Base-by-base conservation (phyloP, 2,113 vertebrate genomes). In the Syngnathus typhle region DNA sequence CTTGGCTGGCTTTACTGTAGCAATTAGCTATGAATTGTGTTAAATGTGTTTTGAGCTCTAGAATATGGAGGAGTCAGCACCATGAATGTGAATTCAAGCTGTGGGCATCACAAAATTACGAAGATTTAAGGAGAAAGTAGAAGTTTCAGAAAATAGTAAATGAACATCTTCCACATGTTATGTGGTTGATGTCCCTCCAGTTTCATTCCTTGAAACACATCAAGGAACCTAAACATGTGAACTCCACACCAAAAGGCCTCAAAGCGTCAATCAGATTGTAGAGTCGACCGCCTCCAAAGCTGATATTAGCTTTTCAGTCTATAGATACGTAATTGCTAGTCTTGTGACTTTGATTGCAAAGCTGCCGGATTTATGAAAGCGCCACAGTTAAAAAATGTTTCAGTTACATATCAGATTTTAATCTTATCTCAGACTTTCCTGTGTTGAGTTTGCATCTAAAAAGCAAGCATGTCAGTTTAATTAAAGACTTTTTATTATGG, bases 311-410 rank as follows among this genome's bases (percentile, higher is more conserved):
- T 68, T 72, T 73, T 6, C 47, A 60, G 67, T 52, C 75, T 71
- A 68, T 71, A 46, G 72, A 83, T 77, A 76, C 74, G 77, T 78
- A 83, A 85, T 81, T 82, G 9, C 19, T 69, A 56, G 72, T 73
- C 72, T 52, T 44, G 51, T 56, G 43, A 54, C 64, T 87, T 84
- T 88, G 72, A 85, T 86, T 41, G 60, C 15, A 60, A 54, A 38
- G 62, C 62, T 80, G 67, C 8, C 59, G 27, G 54, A 60, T 78
- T 85, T 71, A 79, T 54, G 51, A 71, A n/a, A 47, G 19, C 46
- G 43, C 75, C 70, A 65, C 74, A 51, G 68, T 71, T 70, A 78
- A 76, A 80, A 59, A 70, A 64, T 58, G 55, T 65, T 60, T 9
- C 60, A 21, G 12, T 27, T 58, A 69, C 27, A 74, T 69, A 32